A percentile compares a stretch with the other conserved stretches of the same genome.
These are phyloP conservation scores for Siphamia tubifer DNA, from an alignment of 2,113 vertebrate genomes.

Conservation along the genomic window DNA sequence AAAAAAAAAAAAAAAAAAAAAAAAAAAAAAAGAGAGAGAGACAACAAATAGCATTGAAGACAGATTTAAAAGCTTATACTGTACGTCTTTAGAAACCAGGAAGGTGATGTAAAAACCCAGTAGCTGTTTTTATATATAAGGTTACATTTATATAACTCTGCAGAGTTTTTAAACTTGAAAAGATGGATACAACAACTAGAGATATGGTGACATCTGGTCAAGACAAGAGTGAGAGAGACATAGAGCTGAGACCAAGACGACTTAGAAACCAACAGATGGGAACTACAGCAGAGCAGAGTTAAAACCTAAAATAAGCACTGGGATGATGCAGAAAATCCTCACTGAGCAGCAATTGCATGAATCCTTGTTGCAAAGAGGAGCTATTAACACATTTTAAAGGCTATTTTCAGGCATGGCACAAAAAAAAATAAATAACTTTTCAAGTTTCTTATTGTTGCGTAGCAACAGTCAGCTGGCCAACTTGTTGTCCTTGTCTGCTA, in stretches of 20 bases:
- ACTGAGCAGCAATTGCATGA: background rate
- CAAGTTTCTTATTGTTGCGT: slow-evolving; percentile 47
- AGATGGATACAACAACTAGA: background rate
- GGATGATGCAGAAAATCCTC: background rate
- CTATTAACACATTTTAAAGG: background rate
- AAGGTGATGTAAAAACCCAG: no score
- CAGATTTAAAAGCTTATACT: no score
- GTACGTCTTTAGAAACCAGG: no score
- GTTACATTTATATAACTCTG: no score
- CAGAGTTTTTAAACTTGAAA: background rate
- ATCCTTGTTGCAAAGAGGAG: no score
- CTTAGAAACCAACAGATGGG: background rate
- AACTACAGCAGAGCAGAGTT: background rate
- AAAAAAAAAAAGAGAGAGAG: no score
- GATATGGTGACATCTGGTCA: background rate
- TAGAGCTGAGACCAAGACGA: background rate
- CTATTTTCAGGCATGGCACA: slow-evolving; percentile 41
- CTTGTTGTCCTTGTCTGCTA: slow-evolving; percentile 22
- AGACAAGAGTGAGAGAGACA: background rate
- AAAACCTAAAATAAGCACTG: background rate
- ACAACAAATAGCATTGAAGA: no score
- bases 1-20: no score
- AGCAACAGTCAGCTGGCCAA: slow-evolving; percentile 51
- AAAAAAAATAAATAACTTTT: slow-evolving; percentile 14
- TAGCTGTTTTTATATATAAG: no score